Conservation (phyloP, 2,888 invertebrate species). For the Pristionchus japonicus region DNA sequence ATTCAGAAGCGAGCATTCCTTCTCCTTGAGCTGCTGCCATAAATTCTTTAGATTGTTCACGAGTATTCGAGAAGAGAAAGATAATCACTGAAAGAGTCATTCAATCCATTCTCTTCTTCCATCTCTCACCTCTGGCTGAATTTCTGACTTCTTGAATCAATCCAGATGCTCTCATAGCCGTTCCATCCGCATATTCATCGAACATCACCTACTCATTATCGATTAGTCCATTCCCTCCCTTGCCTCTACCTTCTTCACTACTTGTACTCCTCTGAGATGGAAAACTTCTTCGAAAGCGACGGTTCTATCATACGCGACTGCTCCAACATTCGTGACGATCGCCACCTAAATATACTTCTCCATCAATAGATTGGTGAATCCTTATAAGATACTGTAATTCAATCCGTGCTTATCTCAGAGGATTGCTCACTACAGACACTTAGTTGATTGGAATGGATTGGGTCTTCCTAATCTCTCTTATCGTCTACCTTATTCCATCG, state of each 20-base stretch:
- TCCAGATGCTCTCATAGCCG: conserved; percentile 64
- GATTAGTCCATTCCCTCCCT: background rate
- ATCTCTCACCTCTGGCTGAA: conserved; percentile 10
- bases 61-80: conserved; percentile 71
- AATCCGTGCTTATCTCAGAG: background rate
- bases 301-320: conserved; percentile 69
- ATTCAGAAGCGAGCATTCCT: conserved; percentile 66
- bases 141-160: conserved; percentile 51
- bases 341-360: conserved; percentile 56
- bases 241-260: conserved; percentile 61
- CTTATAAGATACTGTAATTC: background rate
- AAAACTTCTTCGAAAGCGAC: conserved; percentile 73
- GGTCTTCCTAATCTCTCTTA: background rate
- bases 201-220: conserved; percentile 59
- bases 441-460: background rate
- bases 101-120: background rate
- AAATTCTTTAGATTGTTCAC: conserved; percentile 71
- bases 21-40: conserved; percentile 62
- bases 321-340: conserved; percentile 71
- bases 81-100: conserved; percentile 67
- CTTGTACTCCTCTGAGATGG: conserved; percentile 62
- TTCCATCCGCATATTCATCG: conserved; percentile 69
- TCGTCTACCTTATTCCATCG: conserved; percentile 70
- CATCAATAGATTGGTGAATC: background rate
- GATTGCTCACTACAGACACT: background rate